These are phyloP conservation scores for Erebia aethiops DNA, from an alignment of 2,888 invertebrate species.

Conservation along the genomic window DNA sequence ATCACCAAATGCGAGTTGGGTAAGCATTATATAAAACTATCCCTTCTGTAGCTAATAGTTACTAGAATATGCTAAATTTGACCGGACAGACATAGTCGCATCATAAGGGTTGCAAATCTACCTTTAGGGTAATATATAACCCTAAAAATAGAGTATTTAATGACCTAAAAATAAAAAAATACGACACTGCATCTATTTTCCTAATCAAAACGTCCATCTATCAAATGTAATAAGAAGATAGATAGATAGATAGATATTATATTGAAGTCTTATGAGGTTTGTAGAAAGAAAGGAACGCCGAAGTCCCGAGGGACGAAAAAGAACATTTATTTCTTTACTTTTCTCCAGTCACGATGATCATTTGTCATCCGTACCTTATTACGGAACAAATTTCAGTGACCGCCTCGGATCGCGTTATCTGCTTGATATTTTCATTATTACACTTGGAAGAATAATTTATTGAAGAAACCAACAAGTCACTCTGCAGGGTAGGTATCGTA, in stretches of 20 bases:
- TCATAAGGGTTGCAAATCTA: too few species aligned
- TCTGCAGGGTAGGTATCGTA: too few species aligned
- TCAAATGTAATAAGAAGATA: slow-evolving; percentile 13
- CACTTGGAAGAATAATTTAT: neutral
- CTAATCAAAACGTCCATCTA: slow-evolving; percentile 20
- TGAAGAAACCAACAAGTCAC: neutral
- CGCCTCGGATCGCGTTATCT: slow-evolving; percentile 14
- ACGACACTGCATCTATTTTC: neutral
- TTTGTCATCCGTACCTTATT: slow-evolving; percentile 31
- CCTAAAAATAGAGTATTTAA: too few species aligned
- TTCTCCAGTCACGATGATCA: slow-evolving; percentile 23
- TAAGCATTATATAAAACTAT: too few species aligned
- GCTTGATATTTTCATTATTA: slow-evolving; percentile 21
- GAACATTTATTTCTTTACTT: slow-evolving; percentile 28
- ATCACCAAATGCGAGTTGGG: too few species aligned
- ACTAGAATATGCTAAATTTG: too few species aligned
- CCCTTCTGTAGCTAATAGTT: too few species aligned
- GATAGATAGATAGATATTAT: neutral
- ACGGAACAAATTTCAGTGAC: slow-evolving; percentile 25
- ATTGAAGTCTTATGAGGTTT: slow-evolving; percentile 14
- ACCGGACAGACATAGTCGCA: too few species aligned
- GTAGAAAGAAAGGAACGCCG: slow-evolving; percentile 11
- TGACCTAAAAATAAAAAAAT: neutral
- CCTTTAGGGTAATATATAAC: too few species aligned
- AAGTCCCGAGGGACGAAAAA: slow-evolving; percentile 19